phyloP scores from a whole-genome alignment of 2,888 invertebrate genomes.

The Disparrhopalites patrizii region DNA sequence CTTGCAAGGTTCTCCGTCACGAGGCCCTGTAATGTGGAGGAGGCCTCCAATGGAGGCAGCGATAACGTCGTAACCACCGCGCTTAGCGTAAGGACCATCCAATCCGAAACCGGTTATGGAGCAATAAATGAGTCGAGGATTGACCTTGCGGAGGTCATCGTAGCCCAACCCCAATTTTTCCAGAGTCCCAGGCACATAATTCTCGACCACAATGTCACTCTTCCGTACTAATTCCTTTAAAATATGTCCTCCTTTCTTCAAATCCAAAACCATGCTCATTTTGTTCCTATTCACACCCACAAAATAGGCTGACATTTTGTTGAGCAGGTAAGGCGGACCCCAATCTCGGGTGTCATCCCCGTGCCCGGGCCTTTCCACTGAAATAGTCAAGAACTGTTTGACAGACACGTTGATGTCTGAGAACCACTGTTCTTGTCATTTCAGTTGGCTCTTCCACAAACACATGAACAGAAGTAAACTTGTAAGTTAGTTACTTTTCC shows the following conservation, averaged over 20 bases:
- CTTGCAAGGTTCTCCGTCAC: slow-evolving; percentile 78
- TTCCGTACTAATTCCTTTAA: slow-evolving; percentile 68
- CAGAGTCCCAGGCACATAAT: slow-evolving; percentile 88
- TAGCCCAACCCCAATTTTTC: slow-evolving; percentile 69
- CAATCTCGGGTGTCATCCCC: slow-evolving; percentile 88
- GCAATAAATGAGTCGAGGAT: slow-evolving; percentile 83
- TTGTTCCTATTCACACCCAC: slow-evolving; percentile 89
- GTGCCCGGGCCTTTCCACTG: slow-evolving; percentile 76
- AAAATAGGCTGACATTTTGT: slow-evolving; percentile 75
- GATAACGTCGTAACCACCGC: slow-evolving; percentile 95
- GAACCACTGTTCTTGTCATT: too few relatives aligned
- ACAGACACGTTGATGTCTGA: too few relatives aligned
- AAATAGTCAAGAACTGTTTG: too few relatives aligned
- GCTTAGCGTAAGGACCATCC: slow-evolving; percentile 74
- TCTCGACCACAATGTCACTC: slow-evolving; percentile 87
- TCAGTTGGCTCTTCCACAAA: too few relatives aligned
- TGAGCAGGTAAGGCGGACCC: slow-evolving; percentile 81
- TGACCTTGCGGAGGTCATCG: slow-evolving; percentile 62
- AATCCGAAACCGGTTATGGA: slow-evolving; percentile 90
- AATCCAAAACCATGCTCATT: slow-evolving; percentile 81
- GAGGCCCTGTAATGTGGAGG: slow-evolving; percentile 81
- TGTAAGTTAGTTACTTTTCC: too few relatives aligned
- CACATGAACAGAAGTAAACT: too few relatives aligned
- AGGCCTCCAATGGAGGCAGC: slow-evolving; percentile 90
- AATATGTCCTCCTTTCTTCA: slow-evolving; percentile 67